phyloP scores from a whole-genome alignment of 2,797 vertebrate genomes.

The Cossypha polioptera region DNA sequence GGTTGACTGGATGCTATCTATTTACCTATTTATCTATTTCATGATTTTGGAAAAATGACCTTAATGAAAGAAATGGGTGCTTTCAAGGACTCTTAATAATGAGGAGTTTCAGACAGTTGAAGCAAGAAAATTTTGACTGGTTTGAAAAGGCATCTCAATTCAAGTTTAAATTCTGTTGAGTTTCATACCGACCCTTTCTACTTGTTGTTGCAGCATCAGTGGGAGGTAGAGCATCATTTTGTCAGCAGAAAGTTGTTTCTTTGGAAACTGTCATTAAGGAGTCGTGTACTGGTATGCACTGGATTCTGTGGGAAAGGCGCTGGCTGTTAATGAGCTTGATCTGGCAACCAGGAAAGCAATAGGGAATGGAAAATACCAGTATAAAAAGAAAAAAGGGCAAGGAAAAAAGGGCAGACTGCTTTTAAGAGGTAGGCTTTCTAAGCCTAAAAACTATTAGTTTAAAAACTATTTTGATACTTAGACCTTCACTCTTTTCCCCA shows the following conservation, averaged over 20 bases:
- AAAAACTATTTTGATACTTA: neutral
- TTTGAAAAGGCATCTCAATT: neutral
- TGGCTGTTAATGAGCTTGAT: neutral
- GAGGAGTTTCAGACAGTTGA: neutral
- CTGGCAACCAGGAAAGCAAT: neutral
- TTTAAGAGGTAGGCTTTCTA: neutral
- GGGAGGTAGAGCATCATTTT: neutral
- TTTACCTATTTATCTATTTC: neutral
- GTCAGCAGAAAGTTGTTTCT: neutral
- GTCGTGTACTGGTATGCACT: neutral
- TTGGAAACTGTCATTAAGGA: neutral
- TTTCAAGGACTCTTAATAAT: neutral
- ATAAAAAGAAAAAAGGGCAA: neutral
- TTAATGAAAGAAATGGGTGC: neutral
- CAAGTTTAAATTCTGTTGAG: neutral
- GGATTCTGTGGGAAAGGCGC: neutral
- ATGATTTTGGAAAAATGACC: neutral
- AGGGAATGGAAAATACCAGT: slow-evolving; percentile 15
- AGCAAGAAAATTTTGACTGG: neutral
- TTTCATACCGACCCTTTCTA: neutral
- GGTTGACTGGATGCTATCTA: neutral
- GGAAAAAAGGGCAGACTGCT: neutral
- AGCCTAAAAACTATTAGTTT: neutral
- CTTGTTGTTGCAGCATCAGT: neutral
- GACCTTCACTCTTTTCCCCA: neutral